Percentiles rank a stretch among this genome's conserved stretches.
Conservation (phyloP, 2,888 invertebrate species). For the Aphidoletes aphidimyza region DNA sequence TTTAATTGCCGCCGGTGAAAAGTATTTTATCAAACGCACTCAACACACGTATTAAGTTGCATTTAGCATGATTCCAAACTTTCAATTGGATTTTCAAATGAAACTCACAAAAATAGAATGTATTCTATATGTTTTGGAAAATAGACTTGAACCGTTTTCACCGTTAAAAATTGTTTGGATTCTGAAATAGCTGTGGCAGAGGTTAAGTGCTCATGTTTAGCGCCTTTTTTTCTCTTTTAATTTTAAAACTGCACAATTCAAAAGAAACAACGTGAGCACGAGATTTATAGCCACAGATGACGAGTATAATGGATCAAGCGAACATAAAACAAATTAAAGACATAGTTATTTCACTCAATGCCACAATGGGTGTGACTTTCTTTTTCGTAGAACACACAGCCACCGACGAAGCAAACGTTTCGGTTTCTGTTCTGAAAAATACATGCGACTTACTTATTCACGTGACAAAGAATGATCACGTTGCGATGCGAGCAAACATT, state of each 20-base stretch:
- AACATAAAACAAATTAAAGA: not conserved
- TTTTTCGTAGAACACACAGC: not conserved
- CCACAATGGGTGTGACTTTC: no score
- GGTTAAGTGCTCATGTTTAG: conserved; percentile 45
- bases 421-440: no score
- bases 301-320: not conserved
- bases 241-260: not conserved
- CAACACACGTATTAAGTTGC: not conserved
- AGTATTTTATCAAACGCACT: not conserved
- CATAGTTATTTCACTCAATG: not conserved
- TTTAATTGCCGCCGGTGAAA: conserved; percentile 6
- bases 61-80: no score
- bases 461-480: not conserved
- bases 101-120: conserved; percentile 2
- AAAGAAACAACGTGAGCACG: not conserved
- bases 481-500: not conserved
- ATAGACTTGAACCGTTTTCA: not conserved
- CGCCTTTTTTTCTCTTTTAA: not conserved
- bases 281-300: conserved; percentile 1
- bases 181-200: conserved; percentile 1
- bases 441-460: not conserved
- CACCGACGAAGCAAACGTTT: not conserved
- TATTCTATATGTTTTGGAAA: not conserved
- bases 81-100: no score
- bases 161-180: not conserved